phyloP scores from a whole-genome alignment of 1,140 invertebrate genomes.

The Hycleus cichorii region DNA sequence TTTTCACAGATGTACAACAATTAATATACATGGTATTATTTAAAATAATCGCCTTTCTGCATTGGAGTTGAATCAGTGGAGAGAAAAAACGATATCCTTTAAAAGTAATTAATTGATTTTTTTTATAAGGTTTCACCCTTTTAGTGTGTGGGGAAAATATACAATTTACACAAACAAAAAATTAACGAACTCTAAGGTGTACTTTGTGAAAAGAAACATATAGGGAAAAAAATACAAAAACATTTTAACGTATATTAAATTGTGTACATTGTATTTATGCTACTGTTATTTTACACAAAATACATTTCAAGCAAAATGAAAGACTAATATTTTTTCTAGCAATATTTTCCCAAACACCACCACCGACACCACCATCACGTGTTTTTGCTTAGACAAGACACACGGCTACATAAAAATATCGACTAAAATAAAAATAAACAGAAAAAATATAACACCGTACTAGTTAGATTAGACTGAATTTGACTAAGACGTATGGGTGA shows the following conservation, averaged over 20 bases:
- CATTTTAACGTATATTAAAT: conserved; percentile 15
- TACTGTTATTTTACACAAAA: conserved; percentile 34
- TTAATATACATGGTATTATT: too few relatives aligned
- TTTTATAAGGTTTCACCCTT: too few relatives aligned
- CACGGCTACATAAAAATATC: not conserved
- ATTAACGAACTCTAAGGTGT: not conserved
- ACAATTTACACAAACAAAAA: not conserved
- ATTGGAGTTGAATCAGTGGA: too few relatives aligned
- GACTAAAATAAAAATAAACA: too few relatives aligned
- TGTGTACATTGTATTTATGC: conserved; percentile 11
- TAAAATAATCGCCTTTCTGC: too few relatives aligned
- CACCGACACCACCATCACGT: conserved; percentile 15
- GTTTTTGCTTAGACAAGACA: conserved; percentile 22
- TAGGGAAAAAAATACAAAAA: conserved; percentile 5
- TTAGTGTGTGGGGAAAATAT: too few relatives aligned
- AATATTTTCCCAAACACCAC: conserved; percentile 26
- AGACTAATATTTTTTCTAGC: conserved; percentile 36
- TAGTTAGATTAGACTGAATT: not conserved
- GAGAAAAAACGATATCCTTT: too few relatives aligned
- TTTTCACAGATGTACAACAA: too few relatives aligned
- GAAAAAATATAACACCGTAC: too few relatives aligned
- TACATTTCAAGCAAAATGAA: conserved; percentile 33
- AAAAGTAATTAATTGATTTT: too few relatives aligned
- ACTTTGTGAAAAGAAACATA: not conserved
- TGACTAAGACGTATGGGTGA: conserved; percentile 12